These are phyloP conservation scores for Lacerta agilis DNA, from an alignment of 2,797 vertebrate species.

Conservation along the genomic window DNA sequence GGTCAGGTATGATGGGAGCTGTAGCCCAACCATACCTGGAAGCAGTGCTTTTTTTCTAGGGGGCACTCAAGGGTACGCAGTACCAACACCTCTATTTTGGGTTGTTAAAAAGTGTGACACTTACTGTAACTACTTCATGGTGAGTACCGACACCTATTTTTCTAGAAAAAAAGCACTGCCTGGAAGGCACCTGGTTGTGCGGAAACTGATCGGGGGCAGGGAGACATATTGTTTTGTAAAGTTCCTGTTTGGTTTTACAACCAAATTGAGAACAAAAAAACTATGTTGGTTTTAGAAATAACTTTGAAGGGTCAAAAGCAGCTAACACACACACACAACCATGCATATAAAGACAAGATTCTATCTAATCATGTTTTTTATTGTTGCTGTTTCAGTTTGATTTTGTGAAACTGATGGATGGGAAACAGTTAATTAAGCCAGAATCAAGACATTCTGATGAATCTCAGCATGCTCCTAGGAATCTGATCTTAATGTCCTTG, in stretches of 20 bases:
- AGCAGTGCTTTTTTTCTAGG: background rate
- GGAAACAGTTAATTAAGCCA: conserved; percentile 91
- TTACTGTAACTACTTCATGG: too few relatives aligned
- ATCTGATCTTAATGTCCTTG: conserved; percentile 89
- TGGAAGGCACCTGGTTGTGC: too few relatives aligned
- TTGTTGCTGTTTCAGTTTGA: conserved; percentile 87
- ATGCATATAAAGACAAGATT: background rate
- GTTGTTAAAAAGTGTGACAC: too few relatives aligned
- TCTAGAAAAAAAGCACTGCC: background rate
- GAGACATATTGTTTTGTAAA: background rate
- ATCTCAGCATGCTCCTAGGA: conserved; percentile 83
- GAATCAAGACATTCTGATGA: conserved; percentile 86
- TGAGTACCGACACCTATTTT: too few relatives aligned
- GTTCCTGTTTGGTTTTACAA: conserved; percentile 16
- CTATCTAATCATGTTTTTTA: conserved; percentile 47
- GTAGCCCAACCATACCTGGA: background rate
- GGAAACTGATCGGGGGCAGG: too few relatives aligned
- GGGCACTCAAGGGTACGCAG: background rate
- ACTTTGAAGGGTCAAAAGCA: conserved; percentile 36
- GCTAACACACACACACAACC: background rate
- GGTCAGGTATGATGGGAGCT: background rate
- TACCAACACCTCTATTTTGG: background rate
- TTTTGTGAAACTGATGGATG: conserved; percentile 96
- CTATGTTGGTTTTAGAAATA: conserved; percentile 11
- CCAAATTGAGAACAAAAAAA: background rate